Evolutionary conservation across 1,140 invertebrate species (phyloP).

Genomic region (Drosophila pruinosa): DNA sequence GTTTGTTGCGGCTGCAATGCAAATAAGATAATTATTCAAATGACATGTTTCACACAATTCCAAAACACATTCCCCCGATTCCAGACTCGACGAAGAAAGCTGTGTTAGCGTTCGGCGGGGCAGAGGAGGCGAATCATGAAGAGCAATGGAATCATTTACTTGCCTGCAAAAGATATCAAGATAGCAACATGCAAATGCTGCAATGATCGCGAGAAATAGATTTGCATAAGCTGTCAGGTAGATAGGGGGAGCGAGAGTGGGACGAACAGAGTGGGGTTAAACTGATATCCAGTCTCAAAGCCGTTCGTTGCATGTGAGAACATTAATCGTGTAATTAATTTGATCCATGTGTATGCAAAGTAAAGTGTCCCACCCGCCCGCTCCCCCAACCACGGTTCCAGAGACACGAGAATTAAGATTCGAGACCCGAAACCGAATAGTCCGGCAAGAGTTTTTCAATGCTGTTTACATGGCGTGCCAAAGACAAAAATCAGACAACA

Average conservation of each 20-base stretch:
- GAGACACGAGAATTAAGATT: not conserved
- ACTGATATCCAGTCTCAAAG: slow-evolving; percentile 2
- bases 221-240: slow-evolving; percentile 63
- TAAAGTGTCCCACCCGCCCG: slow-evolving; percentile 74
- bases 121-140: slow-evolving; percentile 56
- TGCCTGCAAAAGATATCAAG: slow-evolving; percentile 73
- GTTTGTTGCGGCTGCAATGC: slow-evolving; percentile 65
- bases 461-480: slow-evolving; percentile 29
- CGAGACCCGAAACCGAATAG: not conserved
- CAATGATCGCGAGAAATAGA: slow-evolving; percentile 78
- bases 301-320: slow-evolving; percentile 69
- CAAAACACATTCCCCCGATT: slow-evolving; percentile 69
- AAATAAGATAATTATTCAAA: slow-evolving; percentile 83
- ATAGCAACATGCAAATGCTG: slow-evolving; percentile 78
- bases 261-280: not conserved
- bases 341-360: slow-evolving; percentile 83
- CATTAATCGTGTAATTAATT: slow-evolving; percentile 83
- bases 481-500: slow-evolving; percentile 42
- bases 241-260: not conserved
- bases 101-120: not conserved
- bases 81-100: slow-evolving; percentile 24
- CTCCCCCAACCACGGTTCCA: not conserved
- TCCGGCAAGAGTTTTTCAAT: slow-evolving; percentile 6
- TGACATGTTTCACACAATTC: slow-evolving; percentile 83
- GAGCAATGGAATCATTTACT: slow-evolving; percentile 80